Base-by-base conservation (phyloP, 2,888 invertebrate species). In the Caenorhabditis doughertyi region DNA sequence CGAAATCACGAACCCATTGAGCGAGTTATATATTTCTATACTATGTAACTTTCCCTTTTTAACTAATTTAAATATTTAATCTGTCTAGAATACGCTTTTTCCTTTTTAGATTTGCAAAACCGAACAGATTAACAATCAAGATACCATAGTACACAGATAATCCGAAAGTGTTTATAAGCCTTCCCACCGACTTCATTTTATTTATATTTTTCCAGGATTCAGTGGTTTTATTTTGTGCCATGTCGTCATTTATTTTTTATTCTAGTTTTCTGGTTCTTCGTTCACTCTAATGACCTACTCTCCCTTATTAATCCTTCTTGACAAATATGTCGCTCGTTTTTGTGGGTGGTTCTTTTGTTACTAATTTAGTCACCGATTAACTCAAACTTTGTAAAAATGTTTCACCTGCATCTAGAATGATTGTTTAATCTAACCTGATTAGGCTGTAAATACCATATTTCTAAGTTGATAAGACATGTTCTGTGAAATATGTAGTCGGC, bases 71-170 rank as follows among this genome's bases (percentile, higher is more conserved):
- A 11, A 25, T 23, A 2, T 35, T 32, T n/a, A 35, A 56, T 56
- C 23, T 11, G 58, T 58, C 39, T 39, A 21, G 58, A 13, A 23
- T 21, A 9, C 18, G 39, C 35, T 5, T 39, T 39, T 3, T 58
- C 39, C 39, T 39, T 58, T 23, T 39, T 39, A 21, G n/a, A 21
- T 39, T 8, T 39, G 4, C 39, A 39, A 39, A 39, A 39, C 16
- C 13, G 21, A 39, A 39, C 9, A 39, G 39, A 23, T 58, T 58
- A 39, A 58, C 58, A 39, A 58, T 32, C 35, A 35, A 39, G 32
- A 58, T 58, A 58, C 58, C 58, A 58, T 39, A 58, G 58, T 58
- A 58, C 58, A 39, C 16, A 21, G 23, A 58, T 58, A 58, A 58
- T 58, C 58, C 18, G 18, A 32, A n/a, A 21, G 58, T 39, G 58